Base-by-base conservation (phyloP, 2,888 invertebrate species). In the Lypha dubia region DNA sequence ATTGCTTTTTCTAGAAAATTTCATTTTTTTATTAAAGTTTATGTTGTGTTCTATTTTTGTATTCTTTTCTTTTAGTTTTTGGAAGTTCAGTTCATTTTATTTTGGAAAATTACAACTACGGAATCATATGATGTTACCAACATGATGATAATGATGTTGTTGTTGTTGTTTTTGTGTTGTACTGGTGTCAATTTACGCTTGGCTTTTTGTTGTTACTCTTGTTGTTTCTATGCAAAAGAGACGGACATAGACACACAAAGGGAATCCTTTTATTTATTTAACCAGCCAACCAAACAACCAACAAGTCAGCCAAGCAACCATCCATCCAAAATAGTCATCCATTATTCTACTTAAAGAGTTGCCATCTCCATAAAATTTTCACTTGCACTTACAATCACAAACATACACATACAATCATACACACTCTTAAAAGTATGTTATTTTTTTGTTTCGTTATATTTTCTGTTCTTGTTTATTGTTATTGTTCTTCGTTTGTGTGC, bases 151-250 rank as follows among this genome's bases (percentile, higher is more conserved):
- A 56, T 71, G 56, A 11, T 41, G 49, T 24, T 44, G 8, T 20
- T 62, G 11, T 65, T 58, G 13, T 28, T 79, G 13, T 24, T 58
- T 65, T 56, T 46, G 38, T 73, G 73, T 80, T 73, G 63, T 71
- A 65, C 70, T 76, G 80, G 49, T 84, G 77, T 81, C 81, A 77
- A 77, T 77, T 77, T 79, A 58, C 53, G 65, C 62, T 81, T 77
- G 35, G 75, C 51, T 79, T 83, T 79, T 79, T 24, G 56, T 71
- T 70, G 35, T 17, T 46, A 2, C 41, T 38, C 15, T 65, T 38
- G 49, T 11, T 62, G 41, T 67, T 65, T 58, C 53, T 46, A 35
- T 58, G 22, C 38, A 53, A 44, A 20, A 56, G 1, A 53, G 4
- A 58, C 44, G 46, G n/a, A n/a, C 11, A 28, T 5, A 58, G n/a